A percentile compares a stretch with the other conserved stretches of the same genome.
Conservation (phyloP, 2,888 invertebrate genomes). For the Notodonta dromedarius region DNA sequence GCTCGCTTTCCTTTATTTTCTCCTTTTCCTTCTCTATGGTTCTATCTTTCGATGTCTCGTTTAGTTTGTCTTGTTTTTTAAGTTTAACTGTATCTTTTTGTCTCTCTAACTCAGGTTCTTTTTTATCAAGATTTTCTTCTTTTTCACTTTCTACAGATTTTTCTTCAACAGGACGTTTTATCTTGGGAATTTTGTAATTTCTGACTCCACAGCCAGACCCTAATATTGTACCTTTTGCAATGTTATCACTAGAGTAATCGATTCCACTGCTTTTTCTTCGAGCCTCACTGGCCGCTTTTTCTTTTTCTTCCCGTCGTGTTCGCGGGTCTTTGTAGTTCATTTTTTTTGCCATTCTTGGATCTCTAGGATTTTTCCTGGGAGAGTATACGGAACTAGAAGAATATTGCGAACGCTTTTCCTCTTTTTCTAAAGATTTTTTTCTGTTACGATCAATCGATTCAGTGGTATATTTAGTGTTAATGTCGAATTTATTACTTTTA, state of each 20-base stretch:
- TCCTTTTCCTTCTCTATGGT: constrained; percentile 22
- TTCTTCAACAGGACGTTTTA: constrained; percentile 56
- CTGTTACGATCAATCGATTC: constrained; percentile 30
- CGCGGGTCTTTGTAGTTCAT: constrained; percentile 25
- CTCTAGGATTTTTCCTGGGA: constrained; percentile 60
- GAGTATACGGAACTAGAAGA: constrained; percentile 41
- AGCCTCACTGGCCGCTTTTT: constrained; percentile 34
- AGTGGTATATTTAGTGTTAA: constrained; percentile 19
- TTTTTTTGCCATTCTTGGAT: constrained; percentile 58
- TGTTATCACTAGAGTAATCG: constrained; percentile 73
- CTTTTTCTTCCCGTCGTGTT: constrained; percentile 25
- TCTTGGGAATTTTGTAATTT: constrained; percentile 80
- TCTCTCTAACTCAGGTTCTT: constrained; percentile 5
- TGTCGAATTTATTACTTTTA: constrained; percentile 9
- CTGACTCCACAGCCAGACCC: constrained; percentile 71
- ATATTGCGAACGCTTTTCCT: constrained; percentile 10
- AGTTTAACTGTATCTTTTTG: constrained; percentile 11
- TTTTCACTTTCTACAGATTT: constrained; percentile 33
- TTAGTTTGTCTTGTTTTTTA: constrained; percentile 15
- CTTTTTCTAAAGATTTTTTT: constrained; percentile 36
- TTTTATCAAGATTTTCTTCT: constrained; percentile 9
- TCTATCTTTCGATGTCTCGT: constrained; percentile 16
- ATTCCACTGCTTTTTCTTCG: constrained; percentile 57
- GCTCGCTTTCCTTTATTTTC: constrained; percentile 18
- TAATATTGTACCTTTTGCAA: constrained; percentile 69